A percentile compares a stretch with the other conserved stretches of the same genome.
Conservation (phyloP, 2,797 vertebrate genomes). For the Channallabes apus region DNA sequence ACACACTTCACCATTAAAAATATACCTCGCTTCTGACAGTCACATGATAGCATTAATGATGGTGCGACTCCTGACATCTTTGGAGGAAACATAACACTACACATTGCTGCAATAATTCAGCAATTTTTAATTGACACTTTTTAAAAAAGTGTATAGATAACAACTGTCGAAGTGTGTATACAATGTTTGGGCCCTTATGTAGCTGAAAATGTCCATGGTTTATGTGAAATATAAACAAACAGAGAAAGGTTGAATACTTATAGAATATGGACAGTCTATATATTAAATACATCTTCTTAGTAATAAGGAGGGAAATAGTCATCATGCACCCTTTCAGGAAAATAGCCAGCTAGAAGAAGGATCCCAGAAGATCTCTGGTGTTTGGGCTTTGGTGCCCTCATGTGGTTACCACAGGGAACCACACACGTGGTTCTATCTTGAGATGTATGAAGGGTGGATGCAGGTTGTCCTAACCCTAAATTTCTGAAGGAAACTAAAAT, state of each 20-base stretch:
- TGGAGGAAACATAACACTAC: no score
- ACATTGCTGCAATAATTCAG: no score
- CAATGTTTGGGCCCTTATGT: no score
- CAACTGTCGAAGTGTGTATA: no score
- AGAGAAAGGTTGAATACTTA: not conserved
- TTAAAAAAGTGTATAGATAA: no score
- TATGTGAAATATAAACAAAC: not conserved
- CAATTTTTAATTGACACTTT: no score
- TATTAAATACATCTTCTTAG: not conserved
- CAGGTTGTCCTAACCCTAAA: not conserved
- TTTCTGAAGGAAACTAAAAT: slow-evolving; percentile 18
- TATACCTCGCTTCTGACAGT: no score
- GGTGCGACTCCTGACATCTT: no score
- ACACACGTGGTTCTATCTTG: not conserved
- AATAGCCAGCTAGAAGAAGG: no score
- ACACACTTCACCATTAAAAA: no score
- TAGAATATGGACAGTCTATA: not conserved
- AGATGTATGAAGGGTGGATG: not conserved
- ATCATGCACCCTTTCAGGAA: not conserved
- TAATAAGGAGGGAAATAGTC: not conserved
- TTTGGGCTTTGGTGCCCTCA: slow-evolving; percentile 40
- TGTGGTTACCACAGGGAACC: slow-evolving; percentile 23
- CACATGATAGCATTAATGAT: no score
- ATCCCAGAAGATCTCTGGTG: not conserved
- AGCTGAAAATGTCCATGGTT: not conserved